Conservation (phyloP, 2,888 invertebrate species). For the Pedicia rivosa region DNA sequence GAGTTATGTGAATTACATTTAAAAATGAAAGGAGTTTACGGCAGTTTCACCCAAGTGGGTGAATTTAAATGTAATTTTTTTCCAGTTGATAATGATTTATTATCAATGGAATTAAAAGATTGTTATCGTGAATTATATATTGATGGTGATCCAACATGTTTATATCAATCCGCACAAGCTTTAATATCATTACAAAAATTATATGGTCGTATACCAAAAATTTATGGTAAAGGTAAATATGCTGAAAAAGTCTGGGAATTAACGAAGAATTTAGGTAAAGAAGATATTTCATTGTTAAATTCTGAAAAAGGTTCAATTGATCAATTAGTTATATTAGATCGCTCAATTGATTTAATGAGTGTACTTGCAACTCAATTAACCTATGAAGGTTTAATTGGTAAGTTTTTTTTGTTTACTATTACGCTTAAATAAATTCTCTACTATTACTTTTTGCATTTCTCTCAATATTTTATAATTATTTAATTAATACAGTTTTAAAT, state of each 20-base stretch:
- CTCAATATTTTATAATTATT: slow-evolving; percentile 8
- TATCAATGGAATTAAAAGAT: slow-evolving; percentile 78
- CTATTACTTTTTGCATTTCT: too few relatives aligned
- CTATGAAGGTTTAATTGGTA: slow-evolving; percentile 91
- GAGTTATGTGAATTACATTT: slow-evolving; percentile 75
- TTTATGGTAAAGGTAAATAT: slow-evolving; percentile 78
- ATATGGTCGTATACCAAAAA: slow-evolving; percentile 77
- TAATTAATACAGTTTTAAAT: not conserved
- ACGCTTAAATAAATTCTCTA: too few relatives aligned
- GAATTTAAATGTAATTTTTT: slow-evolving; percentile 80
- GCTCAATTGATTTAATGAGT: slow-evolving; percentile 80
- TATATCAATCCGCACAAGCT: slow-evolving; percentile 78
- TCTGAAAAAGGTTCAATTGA: slow-evolving; percentile 56
- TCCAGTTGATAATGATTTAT: slow-evolving; percentile 80
- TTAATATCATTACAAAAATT: slow-evolving; percentile 70
- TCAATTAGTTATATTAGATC: slow-evolving; percentile 76
- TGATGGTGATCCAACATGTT: slow-evolving; percentile 76
- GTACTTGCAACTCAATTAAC: slow-evolving; percentile 90
- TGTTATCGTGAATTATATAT: slow-evolving; percentile 73
- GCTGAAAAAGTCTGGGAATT: slow-evolving; percentile 83
- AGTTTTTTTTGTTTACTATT: too few relatives aligned
- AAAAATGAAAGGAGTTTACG: slow-evolving; percentile 64
- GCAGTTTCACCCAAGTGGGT: slow-evolving; percentile 57
- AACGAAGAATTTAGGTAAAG: slow-evolving; percentile 57
- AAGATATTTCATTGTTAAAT: slow-evolving; percentile 32